phyloP scores from a whole-genome alignment of 92 coral and sea anemone species.

The Epizoanthus ramosus region DNA sequence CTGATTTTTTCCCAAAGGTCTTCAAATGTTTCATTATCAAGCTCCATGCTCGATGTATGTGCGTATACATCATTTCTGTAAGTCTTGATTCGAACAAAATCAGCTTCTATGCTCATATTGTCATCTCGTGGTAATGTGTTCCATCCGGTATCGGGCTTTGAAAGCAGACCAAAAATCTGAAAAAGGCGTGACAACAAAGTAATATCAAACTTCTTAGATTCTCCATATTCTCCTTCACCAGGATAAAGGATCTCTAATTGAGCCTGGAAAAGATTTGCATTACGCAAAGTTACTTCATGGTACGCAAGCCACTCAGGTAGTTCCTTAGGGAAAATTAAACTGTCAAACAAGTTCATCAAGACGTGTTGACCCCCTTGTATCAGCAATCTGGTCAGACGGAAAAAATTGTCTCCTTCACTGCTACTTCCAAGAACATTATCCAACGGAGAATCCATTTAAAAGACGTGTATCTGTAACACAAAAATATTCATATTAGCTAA shows the following conservation, averaged over 20 bases:
- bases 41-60: neutral
- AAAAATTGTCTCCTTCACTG: neutral
- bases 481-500: no score
- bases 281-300: neutral
- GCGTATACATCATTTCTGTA: neutral
- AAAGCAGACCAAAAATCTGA: neutral
- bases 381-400: neutral
- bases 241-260: neutral
- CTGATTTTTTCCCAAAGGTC: neutral
- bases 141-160: neutral
- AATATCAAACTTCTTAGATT: slow-evolving; percentile 6
- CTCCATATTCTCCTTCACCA: neutral
- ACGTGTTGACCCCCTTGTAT: neutral
- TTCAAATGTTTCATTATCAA: neutral
- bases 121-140: neutral
- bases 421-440: no score
- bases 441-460: neutral
- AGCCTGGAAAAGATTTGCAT: neutral
- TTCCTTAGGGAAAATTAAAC: neutral
- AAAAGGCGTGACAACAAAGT: slow-evolving; percentile 3
- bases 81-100: neutral
- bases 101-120: neutral
- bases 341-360: neutral
- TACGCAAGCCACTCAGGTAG: neutral
- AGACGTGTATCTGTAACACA: neutral